Conservation (phyloP, 2,797 vertebrate species). For the Poeciliopsis paucimaculata region DNA sequence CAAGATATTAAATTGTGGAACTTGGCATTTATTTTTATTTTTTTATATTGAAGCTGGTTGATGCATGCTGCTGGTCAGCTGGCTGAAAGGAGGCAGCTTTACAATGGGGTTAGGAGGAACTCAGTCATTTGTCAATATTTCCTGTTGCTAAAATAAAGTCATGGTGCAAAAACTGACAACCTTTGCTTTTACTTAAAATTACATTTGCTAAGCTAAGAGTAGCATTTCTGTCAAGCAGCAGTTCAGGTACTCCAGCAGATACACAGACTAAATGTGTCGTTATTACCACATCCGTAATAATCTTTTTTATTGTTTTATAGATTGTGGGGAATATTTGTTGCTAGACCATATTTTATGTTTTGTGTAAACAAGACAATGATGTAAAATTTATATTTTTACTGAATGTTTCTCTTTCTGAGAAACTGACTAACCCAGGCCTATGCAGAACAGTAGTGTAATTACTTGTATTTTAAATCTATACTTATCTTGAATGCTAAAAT, state of each 20-base stretch:
- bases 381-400: background rate
- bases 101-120: background rate
- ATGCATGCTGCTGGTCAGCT: background rate
- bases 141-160: background rate
- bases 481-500: background rate
- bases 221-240: background rate
- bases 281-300: background rate
- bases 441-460: background rate
- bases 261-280: background rate
- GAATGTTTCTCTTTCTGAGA: background rate
- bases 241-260: background rate
- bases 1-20: background rate
- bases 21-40: background rate
- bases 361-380: background rate
- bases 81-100: background rate
- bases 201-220: background rate
- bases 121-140: background rate
- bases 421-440: background rate
- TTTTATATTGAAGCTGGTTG: background rate
- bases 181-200: background rate
- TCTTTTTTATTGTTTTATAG: background rate
- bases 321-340: background rate
- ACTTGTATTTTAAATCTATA: background rate
- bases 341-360: background rate
- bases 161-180: background rate